Evolutionary conservation across 1,140 invertebrate species (phyloP), one percentile per base, ranked within the genome.

Genomic region (Pachypsylla venusta): DNA sequence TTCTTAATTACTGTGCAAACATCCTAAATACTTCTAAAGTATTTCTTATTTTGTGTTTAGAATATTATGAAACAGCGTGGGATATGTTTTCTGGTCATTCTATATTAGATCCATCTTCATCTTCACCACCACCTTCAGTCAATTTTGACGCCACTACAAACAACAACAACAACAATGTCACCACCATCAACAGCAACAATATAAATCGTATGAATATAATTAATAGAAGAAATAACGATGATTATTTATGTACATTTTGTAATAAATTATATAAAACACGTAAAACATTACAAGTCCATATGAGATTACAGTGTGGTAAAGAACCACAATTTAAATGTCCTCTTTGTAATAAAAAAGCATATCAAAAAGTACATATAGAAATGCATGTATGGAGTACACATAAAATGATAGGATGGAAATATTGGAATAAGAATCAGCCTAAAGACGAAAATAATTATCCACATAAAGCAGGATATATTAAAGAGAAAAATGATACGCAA

Each of bases 271-370:
- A 48, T 22, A 48, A 48, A 22, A 48, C 42, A 4, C 42, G 42
- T 19, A 48, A 48, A 22, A 48, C 42, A 22, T 22, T 48, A 22
- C 42, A 48, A 22, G 42, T 48, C 26, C 61, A 62, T 25, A 5
- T 59, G 25, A 40, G 56, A 28, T 78, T 74, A 66, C 76, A 79
- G 63, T 80, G 78, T 61, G 76, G 76, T 27, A 75, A 75, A 56
- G 71, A 72, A 64, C 78, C 79, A 0, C 72, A 75, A n/a, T 77
- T 78, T 59, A 70, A 75, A 61, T 81, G 81, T 65, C 71, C 70
- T 14, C 71, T 77, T 62, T 81, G 79, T 56, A 65, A 74, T 1
- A 77, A 80, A 62, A 73, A 73, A 61, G 73, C 77, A 1, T 74
- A 78, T 19, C 77, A 77, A 54, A 79, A 77, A 60, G 73, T 71